phyloP scores from a whole-genome alignment of 30 jellyfish, hydroid and myxozoan genomes.

The Haliclystus octoradiatus region DNA sequence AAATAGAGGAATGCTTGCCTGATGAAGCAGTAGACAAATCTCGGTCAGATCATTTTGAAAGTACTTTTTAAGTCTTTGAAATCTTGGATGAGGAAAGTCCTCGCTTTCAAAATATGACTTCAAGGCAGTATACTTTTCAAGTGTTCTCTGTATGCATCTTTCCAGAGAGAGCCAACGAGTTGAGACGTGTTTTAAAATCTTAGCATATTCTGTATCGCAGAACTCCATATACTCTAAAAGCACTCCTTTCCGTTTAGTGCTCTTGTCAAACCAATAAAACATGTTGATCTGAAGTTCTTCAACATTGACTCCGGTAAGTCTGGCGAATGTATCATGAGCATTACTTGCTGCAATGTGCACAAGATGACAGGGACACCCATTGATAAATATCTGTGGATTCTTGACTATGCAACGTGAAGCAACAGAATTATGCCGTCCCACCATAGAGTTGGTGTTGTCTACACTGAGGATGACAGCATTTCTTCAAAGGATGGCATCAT shows the following conservation, averaged over 20 bases:
- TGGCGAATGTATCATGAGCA: constrained; percentile 10
- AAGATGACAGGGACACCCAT: constrained; percentile 14
- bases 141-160: constrained; percentile 10
- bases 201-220: constrained; percentile 27
- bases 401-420: constrained; percentile 12
- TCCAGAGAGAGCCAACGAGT: constrained; percentile 4
- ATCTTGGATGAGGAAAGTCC: constrained; percentile 21
- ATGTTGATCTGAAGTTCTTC: neutral
- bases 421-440: constrained; percentile 36
- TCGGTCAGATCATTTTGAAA: constrained; percentile 24
- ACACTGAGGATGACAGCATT: constrained; percentile 9
- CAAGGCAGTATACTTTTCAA: constrained; percentile 9
- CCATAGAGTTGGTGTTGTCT: constrained; percentile 20
- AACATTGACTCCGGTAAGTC: neutral
- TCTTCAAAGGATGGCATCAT: constrained; percentile 19
- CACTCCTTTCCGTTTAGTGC: constrained; percentile 14
- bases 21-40: constrained; percentile 1
- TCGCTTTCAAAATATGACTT: constrained; percentile 28
- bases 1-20: constrained; percentile 25
- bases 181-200: neutral
- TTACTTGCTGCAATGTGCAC: constrained; percentile 15
- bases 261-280: constrained; percentile 22
- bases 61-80: constrained; percentile 11
- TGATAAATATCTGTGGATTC: neutral
- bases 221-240: constrained; percentile 14